Percentiles rank a stretch among this genome's conserved stretches.
Conservation (phyloP, 2,113 vertebrate species). For the Rhinopomastus cyanomelas region DNA sequence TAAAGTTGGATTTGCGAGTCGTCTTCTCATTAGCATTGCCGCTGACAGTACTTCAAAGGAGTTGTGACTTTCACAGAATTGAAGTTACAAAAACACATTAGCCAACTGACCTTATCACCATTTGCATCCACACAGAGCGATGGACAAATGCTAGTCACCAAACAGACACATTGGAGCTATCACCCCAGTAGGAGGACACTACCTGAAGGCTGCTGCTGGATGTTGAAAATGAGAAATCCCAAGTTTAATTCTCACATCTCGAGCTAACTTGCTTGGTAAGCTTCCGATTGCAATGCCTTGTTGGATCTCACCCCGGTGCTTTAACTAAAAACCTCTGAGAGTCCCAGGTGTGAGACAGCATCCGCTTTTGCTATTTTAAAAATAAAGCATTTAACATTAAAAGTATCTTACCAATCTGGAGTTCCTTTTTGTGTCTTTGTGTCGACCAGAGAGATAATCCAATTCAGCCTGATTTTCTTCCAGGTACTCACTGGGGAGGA, state of each 20-base stretch:
- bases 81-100: background rate
- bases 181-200: accelerated
- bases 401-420: slow-evolving; percentile 88
- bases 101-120: background rate
- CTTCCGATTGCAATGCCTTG: background rate
- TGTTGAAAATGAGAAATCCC: background rate
- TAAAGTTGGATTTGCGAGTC: background rate
- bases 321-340: background rate
- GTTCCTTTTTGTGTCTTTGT: slow-evolving; percentile 88
- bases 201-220: background rate
- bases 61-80: background rate
- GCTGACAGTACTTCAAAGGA: background rate
- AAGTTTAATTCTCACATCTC: background rate
- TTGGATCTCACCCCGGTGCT: background rate
- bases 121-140: background rate
- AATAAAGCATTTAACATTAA: background rate
- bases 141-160: no score
- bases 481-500: slow-evolving; percentile 82
- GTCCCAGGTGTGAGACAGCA: background rate
- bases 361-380: background rate
- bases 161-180: background rate
- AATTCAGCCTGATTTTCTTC: slow-evolving; percentile 87
- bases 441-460: slow-evolving; percentile 86
- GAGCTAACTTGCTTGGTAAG: background rate
- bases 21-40: background rate